These are phyloP conservation scores for Apis laboriosa DNA, from an alignment of 1,140 invertebrate genomes.

Conservation along the genomic window DNA sequence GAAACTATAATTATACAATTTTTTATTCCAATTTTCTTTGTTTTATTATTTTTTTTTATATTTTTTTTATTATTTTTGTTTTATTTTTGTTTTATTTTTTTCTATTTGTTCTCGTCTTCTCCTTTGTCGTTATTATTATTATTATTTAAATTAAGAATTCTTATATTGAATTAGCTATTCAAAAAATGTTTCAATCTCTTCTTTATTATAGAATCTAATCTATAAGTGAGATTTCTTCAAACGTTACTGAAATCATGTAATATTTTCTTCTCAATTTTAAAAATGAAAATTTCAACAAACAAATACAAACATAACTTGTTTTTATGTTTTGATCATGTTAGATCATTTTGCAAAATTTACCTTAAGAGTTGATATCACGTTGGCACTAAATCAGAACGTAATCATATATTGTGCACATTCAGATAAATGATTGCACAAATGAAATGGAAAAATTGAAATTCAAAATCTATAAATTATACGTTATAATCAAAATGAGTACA, in stretches of 20 bases:
- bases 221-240: background rate
- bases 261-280: background rate
- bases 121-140: background rate
- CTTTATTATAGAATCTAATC: too few relatives aligned
- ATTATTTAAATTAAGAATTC: background rate
- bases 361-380: background rate
- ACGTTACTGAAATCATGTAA: background rate
- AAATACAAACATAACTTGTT: too few relatives aligned
- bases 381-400: slow-evolving; percentile 35
- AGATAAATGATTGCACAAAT: slow-evolving; percentile 32
- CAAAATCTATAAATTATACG: background rate
- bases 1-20: background rate
- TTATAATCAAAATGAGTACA: background rate
- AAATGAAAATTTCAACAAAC: background rate
- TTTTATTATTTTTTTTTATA: too few relatives aligned
- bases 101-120: background rate
- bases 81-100: too few relatives aligned
- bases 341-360: background rate
- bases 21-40: background rate
- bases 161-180: background rate
- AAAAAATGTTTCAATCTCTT: too few relatives aligned
- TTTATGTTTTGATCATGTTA: slow-evolving; percentile 1
- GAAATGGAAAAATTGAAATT: background rate
- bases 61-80: too few relatives aligned
- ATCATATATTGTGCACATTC: background rate